A percentile compares a stretch with the other conserved stretches of the same genome.
phyloP scores from a whole-genome alignment of 2,797 vertebrate genomes.

The Cirrhinus mrigala region DNA sequence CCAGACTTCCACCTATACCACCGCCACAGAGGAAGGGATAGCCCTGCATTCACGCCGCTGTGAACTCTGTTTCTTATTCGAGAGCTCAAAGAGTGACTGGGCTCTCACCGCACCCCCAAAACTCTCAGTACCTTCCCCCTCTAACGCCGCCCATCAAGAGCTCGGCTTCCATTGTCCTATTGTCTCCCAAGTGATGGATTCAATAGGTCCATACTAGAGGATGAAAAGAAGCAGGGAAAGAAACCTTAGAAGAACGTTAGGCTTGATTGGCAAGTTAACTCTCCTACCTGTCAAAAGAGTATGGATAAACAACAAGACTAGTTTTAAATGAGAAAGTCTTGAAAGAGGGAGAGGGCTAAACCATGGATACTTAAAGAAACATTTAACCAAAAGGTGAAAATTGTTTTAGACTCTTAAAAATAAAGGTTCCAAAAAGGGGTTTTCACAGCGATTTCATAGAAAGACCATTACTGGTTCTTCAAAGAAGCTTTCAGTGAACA shows the following conservation, averaged over 20 bases:
- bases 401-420: background rate
- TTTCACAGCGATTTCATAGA: background rate
- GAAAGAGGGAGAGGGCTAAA: conserved; percentile 58
- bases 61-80: conserved; percentile 56
- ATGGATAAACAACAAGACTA: conserved; percentile 67
- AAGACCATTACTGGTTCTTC: background rate
- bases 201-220: conserved; percentile 66
- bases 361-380: conserved; percentile 66
- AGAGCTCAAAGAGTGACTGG: conserved; percentile 53
- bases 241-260: conserved; percentile 54
- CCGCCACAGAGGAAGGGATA: conserved; percentile 63
- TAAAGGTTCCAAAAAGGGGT: background rate
- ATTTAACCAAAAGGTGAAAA: background rate
- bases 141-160: conserved; percentile 51
- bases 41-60: conserved; percentile 51
- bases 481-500: background rate
- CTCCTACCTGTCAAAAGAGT: conserved; percentile 72
- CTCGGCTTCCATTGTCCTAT: conserved; percentile 72
- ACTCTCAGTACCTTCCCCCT: conserved; percentile 32
- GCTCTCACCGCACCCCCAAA: conserved; percentile 69
- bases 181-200: conserved; percentile 78
- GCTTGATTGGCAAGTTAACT: conserved; percentile 77
- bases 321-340: conserved; percentile 39
- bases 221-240: conserved; percentile 67
- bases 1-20: conserved; percentile 66